phyloP scores from a whole-genome alignment of 2,113 vertebrate genomes.

The Cepphus grylle region DNA sequence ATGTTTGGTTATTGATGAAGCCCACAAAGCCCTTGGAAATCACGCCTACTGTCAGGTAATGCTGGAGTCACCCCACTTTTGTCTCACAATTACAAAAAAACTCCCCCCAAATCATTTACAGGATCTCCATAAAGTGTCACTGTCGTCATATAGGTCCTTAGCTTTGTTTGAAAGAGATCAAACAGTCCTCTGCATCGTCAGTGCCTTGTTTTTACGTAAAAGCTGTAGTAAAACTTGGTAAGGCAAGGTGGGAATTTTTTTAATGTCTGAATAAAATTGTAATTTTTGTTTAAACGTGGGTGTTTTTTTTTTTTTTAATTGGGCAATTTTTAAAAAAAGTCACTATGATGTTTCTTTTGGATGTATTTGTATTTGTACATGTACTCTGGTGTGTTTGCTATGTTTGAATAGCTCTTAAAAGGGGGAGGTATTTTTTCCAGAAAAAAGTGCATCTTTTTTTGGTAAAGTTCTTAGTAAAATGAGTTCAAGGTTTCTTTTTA shows the following conservation, averaged over 20 bases:
- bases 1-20: constrained; percentile 94
- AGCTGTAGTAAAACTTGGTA: background rate
- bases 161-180: background rate
- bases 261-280: background rate
- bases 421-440: background rate
- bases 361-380: background rate
- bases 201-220: background rate
- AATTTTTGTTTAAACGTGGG: background rate
- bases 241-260: background rate
- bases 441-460: background rate
- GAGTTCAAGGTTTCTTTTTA: background rate
- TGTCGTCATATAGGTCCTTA: background rate
- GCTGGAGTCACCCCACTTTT: background rate
- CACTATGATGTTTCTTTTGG: background rate
- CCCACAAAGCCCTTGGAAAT: constrained; percentile 94
- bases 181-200: rapidly evolving
- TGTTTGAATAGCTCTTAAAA: background rate
- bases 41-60: constrained; percentile 94
- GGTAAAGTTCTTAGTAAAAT: background rate
- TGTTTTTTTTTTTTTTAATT: background rate
- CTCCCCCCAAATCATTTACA: rapidly evolving
- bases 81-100: rapidly evolving
- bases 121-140: rapidly evolving
- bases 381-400: background rate
- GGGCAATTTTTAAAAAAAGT: no score